phyloP scores from a whole-genome alignment of 1,140 invertebrate species.

The Melanaphis sacchari region DNA sequence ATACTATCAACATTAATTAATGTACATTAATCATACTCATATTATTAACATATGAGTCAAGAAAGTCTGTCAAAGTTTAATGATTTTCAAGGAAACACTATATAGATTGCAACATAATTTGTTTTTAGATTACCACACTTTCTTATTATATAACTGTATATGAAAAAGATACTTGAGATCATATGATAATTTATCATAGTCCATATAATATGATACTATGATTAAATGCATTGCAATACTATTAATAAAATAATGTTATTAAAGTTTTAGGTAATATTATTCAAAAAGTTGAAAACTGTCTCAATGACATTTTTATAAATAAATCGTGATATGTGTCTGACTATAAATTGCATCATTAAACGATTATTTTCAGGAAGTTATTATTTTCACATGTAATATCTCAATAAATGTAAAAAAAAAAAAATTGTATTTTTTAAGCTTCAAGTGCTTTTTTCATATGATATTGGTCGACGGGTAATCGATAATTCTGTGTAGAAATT shows the following conservation, averaged over 20 bases:
- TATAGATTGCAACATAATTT: not conserved
- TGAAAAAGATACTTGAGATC: not conserved
- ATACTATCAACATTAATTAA: not conserved
- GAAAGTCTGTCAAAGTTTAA: not conserved
- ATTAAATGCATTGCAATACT: not conserved
- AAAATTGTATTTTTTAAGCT: not conserved
- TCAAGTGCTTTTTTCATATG: constrained; percentile 1
- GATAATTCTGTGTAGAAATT: not conserved
- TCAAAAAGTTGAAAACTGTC: constrained; percentile 9
- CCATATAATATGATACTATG: not conserved
- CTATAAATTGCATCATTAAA: not conserved
- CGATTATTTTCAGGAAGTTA: not conserved
- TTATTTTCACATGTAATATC: not conserved
- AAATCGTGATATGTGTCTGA: not conserved
- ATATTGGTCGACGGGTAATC: constrained; percentile 34
- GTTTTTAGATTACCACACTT: not conserved
- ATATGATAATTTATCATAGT: not conserved
- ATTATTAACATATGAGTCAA: not conserved
- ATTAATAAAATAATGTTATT: not conserved
- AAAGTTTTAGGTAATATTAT: not conserved
- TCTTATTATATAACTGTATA: not conserved
- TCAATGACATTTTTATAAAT: not conserved
- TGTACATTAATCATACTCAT: not conserved
- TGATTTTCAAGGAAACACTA: not conserved
- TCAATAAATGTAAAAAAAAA: not conserved